phyloP scores from a whole-genome alignment of 2,888 invertebrate genomes.

The Plusia festucae region DNA sequence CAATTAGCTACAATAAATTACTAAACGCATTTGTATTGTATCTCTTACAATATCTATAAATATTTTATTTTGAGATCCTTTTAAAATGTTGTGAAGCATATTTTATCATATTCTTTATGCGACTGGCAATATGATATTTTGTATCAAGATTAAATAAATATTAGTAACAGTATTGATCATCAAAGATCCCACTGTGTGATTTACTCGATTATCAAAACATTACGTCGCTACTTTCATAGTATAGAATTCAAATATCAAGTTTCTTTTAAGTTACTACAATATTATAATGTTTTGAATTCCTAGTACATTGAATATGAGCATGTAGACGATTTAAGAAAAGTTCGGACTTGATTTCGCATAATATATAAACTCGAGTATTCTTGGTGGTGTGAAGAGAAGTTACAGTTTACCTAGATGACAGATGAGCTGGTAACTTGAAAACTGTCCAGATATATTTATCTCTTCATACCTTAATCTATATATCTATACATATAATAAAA shows the following conservation, averaged over 20 bases:
- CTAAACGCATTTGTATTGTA: conserved; percentile 30
- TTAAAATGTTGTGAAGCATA: too few relatives aligned
- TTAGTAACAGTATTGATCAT: neutral
- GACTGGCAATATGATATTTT: neutral
- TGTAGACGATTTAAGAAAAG: neutral
- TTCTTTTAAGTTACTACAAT: neutral
- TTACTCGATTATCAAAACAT: neutral
- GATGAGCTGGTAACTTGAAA: too few relatives aligned
- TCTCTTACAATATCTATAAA: too few relatives aligned
- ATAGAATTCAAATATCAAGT: neutral
- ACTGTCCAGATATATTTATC: too few relatives aligned
- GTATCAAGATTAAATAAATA: neutral
- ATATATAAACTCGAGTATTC: too few relatives aligned
- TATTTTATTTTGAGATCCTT: too few relatives aligned
- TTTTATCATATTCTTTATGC: too few relatives aligned
- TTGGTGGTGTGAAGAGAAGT: too few relatives aligned
- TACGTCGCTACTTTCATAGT: neutral
- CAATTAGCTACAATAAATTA: conserved; percentile 37
- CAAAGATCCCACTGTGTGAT: neutral
- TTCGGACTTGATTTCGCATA: too few relatives aligned
- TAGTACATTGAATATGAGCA: neutral
- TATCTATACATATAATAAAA: too few relatives aligned
- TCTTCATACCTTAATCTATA: too few relatives aligned
- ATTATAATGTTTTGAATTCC: neutral
- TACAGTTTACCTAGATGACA: too few relatives aligned